phyloP scores from a whole-genome alignment of 2,888 invertebrate genomes.

The Acrobasis repandana region DNA sequence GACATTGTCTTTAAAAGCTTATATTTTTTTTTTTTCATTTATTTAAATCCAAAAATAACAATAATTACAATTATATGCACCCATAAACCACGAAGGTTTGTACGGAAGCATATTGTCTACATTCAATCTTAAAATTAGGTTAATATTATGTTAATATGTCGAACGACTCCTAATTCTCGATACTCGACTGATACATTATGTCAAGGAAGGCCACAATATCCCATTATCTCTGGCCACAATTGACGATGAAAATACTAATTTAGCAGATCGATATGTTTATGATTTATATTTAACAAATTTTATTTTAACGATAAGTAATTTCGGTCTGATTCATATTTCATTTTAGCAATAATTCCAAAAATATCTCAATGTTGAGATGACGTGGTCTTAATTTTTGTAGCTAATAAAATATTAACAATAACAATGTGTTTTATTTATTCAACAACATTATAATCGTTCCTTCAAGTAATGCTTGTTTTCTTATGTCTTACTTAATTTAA shows the following conservation, averaged over 20 bases:
- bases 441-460: background rate
- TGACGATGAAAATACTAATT: no score
- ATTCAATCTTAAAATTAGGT: no score
- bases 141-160: no score
- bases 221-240: no score
- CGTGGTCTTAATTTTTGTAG: conserved; percentile 59
- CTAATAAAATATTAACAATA: conserved; percentile 59
- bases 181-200: conserved; percentile 9
- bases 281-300: conserved; percentile 30
- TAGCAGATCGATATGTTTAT: no score
- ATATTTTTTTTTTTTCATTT: no score
- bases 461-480: no score
- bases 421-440: conserved; percentile 18
- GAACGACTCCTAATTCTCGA: background rate
- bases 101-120: no score
- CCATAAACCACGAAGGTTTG: no score
- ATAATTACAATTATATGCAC: no score
- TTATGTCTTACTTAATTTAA: no score
- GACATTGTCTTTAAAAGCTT: background rate
- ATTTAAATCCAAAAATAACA: no score
- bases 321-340: background rate
- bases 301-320: background rate
- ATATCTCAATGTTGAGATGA: conserved; percentile 40
- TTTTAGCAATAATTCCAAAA: background rate
- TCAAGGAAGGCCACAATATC: background rate